Evolutionary conservation across 2,797 vertebrate species (phyloP).

Genomic region (Furcifer pardalis): DNA sequence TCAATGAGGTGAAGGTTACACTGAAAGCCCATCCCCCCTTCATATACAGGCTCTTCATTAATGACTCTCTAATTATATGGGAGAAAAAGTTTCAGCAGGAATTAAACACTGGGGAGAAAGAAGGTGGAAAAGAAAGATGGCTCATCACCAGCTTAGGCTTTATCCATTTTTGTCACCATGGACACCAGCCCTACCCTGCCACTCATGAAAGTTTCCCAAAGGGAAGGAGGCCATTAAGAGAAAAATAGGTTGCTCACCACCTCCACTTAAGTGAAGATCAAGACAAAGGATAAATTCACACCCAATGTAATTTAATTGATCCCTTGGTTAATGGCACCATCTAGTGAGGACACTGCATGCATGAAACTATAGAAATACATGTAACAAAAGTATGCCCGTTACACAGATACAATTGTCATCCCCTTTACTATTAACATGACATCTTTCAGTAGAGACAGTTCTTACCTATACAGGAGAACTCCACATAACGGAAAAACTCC

Average conservation of each 20-base stretch:
- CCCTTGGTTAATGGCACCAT: not conserved
- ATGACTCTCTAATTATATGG: not conserved
- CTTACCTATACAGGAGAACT: not conserved
- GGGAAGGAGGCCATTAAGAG: not conserved
- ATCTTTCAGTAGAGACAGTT: not conserved
- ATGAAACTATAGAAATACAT: not conserved
- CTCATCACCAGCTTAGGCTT: not conserved
- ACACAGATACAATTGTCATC: not conserved
- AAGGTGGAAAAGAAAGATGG: not conserved
- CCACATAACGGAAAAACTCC: no score
- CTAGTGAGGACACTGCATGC: not conserved
- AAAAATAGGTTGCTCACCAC: not conserved
- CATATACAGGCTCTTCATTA: not conserved
- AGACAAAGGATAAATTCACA: not conserved
- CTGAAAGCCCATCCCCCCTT: no score
- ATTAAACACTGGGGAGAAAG: not conserved
- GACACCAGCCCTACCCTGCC: not conserved
- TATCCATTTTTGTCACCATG: not conserved
- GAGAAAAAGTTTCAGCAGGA: no score
- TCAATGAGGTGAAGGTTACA: not conserved
- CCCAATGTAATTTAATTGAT: not conserved
- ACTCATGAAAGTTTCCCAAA: not conserved
- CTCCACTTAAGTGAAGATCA: not conserved
- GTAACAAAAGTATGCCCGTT: not conserved
- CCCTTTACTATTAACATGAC: not conserved